Evolutionary conservation across 2,113 vertebrate species (phyloP).

Genomic region (Panthera tigris): DNA sequence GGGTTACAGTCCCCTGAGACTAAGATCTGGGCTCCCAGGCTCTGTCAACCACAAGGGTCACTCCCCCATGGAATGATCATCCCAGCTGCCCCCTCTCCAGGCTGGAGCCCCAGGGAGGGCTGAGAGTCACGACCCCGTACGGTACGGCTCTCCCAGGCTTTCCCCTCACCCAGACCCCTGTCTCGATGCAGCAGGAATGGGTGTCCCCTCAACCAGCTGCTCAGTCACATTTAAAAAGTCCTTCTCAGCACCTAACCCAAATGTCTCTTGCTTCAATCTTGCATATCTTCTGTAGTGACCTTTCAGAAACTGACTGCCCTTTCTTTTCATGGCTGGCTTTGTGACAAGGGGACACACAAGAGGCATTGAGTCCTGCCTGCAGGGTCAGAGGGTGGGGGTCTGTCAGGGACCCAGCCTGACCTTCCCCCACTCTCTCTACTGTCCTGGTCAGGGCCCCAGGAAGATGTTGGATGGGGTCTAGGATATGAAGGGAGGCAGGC

Average conservation of each 20-base stretch:
- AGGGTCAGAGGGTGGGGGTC: neutral
- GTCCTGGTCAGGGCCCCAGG: neutral
- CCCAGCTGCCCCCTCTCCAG: neutral
- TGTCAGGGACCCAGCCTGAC: neutral
- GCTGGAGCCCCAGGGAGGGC: neutral
- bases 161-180: neutral
- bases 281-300: slow-evolving; percentile 48
- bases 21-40: slow-evolving; percentile 64
- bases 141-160: neutral
- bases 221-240: neutral
- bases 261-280: slow-evolving; percentile 8
- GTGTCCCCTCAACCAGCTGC: neutral
- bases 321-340: slow-evolving; percentile 59
- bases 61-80: neutral
- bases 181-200: neutral
- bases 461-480: neutral
- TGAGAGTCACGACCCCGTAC: neutral
- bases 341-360: slow-evolving; percentile 68
- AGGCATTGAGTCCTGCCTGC: slow-evolving; percentile 62
- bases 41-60: slow-evolving; percentile 62
- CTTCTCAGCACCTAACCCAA: neutral
- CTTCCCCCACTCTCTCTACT: neutral
- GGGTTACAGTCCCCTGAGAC: slow-evolving; percentile 53
- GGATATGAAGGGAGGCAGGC: neutral
- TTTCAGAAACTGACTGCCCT: slow-evolving; percentile 67